Evolutionary conservation across 2,797 vertebrate genomes (phyloP).

Genomic region (Lagodon rhomboides): DNA sequence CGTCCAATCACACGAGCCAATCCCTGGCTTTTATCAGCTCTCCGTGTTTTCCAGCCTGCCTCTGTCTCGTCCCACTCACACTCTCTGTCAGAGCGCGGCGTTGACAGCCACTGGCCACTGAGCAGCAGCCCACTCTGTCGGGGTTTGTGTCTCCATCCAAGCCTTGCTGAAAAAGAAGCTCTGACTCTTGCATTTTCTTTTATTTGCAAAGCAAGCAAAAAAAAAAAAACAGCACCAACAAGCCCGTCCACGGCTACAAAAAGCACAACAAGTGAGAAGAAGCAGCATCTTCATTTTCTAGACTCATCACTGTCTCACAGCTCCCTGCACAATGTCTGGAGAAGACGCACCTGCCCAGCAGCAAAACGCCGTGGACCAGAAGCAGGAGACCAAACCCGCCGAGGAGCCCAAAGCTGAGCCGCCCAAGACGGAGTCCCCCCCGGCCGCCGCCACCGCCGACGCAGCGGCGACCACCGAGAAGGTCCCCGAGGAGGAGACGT

Average conservation of each 20-base stretch:
- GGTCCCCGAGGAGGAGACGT: constrained; percentile 84
- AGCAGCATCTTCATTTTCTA: constrained; percentile 40
- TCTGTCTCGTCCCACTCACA: constrained; percentile 79
- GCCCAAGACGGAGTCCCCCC: constrained; percentile 79
- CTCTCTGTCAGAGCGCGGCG: constrained; percentile 77
- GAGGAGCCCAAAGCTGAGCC: constrained; percentile 85
- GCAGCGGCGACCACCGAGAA: constrained; percentile 77
- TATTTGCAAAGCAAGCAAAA: constrained; percentile 49
- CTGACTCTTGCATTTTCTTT: constrained; percentile 50
- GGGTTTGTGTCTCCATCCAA: constrained; percentile 77
- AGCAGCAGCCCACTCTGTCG: constrained; percentile 80
- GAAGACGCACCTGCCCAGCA: constrained; percentile 89
- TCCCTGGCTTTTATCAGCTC: constrained; percentile 49
- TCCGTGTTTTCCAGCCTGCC: constrained; percentile 83
- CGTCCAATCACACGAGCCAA: constrained; percentile 56
- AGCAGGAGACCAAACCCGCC: constrained; percentile 83
- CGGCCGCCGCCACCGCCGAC: constrained; percentile 62
- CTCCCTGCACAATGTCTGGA: constrained; percentile 84
- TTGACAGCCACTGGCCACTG: constrained; percentile 83
- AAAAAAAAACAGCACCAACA: neutral
- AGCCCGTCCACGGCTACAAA: constrained; percentile 41
- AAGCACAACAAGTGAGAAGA: constrained; percentile 35
- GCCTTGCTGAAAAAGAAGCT: constrained; percentile 72
- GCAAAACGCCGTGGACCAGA: constrained; percentile 88
- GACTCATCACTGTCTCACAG: constrained; percentile 62